Conservation (phyloP, 2,797 vertebrate species). For the Propithecus deckenii region DNA sequence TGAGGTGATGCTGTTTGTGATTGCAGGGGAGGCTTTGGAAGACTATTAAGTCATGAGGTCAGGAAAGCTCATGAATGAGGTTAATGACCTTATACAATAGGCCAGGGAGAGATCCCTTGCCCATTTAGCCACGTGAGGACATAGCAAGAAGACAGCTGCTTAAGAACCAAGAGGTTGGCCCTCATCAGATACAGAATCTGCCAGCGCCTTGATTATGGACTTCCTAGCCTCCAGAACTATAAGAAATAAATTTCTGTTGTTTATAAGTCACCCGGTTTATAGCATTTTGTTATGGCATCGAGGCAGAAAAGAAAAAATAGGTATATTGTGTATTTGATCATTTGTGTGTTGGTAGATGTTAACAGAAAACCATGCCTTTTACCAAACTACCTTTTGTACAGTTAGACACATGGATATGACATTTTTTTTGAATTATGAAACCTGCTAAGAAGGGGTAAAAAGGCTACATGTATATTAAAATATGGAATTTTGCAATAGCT, state of each 20-base stretch:
- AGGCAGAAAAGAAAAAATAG: neutral
- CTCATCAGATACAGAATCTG: neutral
- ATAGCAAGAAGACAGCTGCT: neutral
- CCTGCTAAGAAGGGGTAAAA: neutral
- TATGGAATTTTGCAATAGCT: neutral
- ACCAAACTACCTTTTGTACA: neutral
- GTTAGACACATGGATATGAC: neutral
- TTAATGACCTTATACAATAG: neutral
- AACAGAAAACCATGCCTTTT: neutral
- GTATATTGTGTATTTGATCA: neutral
- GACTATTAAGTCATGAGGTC: neutral
- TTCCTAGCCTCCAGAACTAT: neutral
- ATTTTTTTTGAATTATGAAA: neutral
- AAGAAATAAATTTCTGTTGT: neutral
- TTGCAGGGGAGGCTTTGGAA: neutral
- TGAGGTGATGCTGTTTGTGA: too few species aligned
- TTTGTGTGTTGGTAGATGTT: neutral
- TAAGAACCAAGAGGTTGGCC: neutral
- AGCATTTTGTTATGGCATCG: neutral
- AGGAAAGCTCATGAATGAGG: neutral
- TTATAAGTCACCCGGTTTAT: neutral
- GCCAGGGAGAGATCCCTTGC: rapidly evolving
- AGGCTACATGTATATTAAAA: neutral
- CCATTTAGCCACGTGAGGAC: neutral
- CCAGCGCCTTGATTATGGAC: neutral